Evolutionary conservation across 2,888 invertebrate species (phyloP), one percentile per base, ranked within the genome.

Genomic region (Aleiodes alternator): DNA sequence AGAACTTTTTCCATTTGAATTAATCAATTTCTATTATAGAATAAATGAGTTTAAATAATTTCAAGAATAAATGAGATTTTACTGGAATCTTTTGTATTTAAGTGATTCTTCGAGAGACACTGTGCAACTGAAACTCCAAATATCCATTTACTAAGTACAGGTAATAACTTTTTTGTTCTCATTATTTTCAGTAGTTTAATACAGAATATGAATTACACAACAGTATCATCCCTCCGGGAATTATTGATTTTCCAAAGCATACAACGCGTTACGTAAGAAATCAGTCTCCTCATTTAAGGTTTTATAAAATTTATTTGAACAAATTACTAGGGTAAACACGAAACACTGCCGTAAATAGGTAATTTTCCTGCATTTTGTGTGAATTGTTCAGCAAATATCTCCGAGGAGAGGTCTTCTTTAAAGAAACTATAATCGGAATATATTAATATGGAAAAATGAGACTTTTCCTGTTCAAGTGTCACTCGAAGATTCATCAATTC

Each of bases 111-210:
- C 34, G 14, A 61, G 16, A 43, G 43, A 38, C n/a, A 61, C 38
- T 61, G 61, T 61, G 14, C 61, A 43, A 61, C 34, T 61, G 61
- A 61, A 38, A 61, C 43, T n/a, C 12, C 23, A 31, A 23, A 6
- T 7, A 55, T 23, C 16, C 14, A 55, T 16, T 7, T 16, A 16
- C 55, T 8, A 12, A 55, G 31, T 9, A 38, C 61, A 38, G 38
- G 34, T 38, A 61, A 34, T 38, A 34, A 61, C 61, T 61, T 16
- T 61, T 14, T 38, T 43, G 8, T 59, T 4, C 61, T 61, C 61
- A 38, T 61, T 61, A 38, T 61, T 61, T 38, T 38, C 43, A 43
- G 16, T 14, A 38, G 11, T 61, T 61, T n/a, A 7, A 61, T 61
- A 12, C 16, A 38, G 31, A 57, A 2, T 34, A 43, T 61, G 31